phyloP scores from a whole-genome alignment of 2,888 invertebrate genomes.

The Euzophera pinguis region DNA sequence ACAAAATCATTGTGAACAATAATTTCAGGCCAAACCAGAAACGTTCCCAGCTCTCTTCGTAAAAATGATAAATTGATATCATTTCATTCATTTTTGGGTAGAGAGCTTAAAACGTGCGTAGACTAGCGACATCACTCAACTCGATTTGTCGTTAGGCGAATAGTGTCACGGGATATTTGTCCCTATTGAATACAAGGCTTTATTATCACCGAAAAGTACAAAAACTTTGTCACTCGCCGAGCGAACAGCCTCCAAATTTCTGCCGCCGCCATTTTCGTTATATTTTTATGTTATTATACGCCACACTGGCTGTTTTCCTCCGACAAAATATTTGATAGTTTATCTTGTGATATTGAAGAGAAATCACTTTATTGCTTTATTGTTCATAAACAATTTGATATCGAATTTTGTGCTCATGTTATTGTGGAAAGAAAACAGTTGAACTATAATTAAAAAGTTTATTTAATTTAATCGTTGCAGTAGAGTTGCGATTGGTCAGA shows the following conservation, averaged over 20 bases:
- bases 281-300: constrained; percentile 35
- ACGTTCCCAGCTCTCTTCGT: too few species aligned
- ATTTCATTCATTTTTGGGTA: background rate
- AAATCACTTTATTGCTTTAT: constrained; percentile 6
- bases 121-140: background rate
- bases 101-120: background rate
- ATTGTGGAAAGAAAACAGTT: constrained; percentile 14
- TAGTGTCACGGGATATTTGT: background rate
- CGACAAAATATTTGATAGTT: constrained; percentile 74
- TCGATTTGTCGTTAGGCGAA: constrained; percentile 15
- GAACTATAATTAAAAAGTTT: background rate
- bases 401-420: background rate
- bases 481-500: constrained; percentile 48
- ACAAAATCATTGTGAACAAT: too few species aligned
- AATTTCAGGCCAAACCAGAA: too few species aligned
- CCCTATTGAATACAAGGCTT: constrained; percentile 15
- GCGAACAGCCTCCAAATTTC: constrained; percentile 80
- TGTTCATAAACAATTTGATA: background rate
- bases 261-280: constrained; percentile 70
- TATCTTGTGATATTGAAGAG: constrained; percentile 73
- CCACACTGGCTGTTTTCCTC: constrained; percentile 60
- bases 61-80: too few species aligned
- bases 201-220: constrained; percentile 40
- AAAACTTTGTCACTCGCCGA: constrained; percentile 66
- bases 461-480: constrained; percentile 18